phyloP scores from a whole-genome alignment of 2,888 invertebrate genomes.

The Julus scandinavius region DNA sequence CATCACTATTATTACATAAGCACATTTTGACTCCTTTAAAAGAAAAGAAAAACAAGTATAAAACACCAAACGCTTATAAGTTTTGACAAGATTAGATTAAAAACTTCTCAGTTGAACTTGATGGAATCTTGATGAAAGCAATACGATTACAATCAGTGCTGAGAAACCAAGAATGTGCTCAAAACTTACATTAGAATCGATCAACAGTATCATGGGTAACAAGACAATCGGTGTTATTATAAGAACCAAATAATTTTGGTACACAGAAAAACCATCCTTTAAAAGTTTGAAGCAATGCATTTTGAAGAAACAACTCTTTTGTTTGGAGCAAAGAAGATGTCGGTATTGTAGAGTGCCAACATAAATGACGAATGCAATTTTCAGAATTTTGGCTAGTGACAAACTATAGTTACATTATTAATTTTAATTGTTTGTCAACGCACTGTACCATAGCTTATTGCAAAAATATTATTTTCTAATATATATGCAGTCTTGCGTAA shows the following conservation, averaged over 20 bases:
- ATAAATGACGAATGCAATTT: neutral
- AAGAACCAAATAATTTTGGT: neutral
- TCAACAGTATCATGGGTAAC: neutral
- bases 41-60: neutral
- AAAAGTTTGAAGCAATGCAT: neutral
- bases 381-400: neutral
- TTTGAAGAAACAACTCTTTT: neutral
- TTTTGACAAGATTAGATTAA: no score
- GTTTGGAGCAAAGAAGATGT: neutral
- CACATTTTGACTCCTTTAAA: constrained; percentile 69
- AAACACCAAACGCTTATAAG: no score
- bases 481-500: neutral
- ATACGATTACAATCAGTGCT: neutral
- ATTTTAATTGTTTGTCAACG: neutral
- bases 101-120: no score
- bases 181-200: neutral
- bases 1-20: constrained; percentile 84
- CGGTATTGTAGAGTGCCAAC: neutral
- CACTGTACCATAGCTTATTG: neutral
- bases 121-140: neutral
- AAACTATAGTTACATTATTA: neutral
- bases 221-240: neutral
- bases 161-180: neutral
- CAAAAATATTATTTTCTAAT: neutral
- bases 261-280: neutral